phyloP scores from a whole-genome alignment of 2,113 vertebrate species.

The Dasyurus viverrinus region DNA sequence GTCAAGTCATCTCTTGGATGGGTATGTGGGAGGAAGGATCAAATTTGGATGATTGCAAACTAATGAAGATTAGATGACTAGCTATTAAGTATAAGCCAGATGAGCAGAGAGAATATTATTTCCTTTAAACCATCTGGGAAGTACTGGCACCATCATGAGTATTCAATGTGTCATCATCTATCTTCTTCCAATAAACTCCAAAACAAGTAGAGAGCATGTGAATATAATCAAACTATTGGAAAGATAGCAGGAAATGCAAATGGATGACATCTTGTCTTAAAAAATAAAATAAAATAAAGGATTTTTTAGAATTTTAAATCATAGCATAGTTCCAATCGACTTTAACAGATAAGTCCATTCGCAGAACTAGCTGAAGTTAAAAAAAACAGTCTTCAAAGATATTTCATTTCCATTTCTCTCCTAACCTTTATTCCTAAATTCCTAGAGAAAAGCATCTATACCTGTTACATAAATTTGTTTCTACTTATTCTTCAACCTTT shows the following conservation, averaged over 20 bases:
- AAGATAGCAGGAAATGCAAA: background rate
- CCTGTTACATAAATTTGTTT: background rate
- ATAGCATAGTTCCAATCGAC: background rate
- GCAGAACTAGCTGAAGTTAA: background rate
- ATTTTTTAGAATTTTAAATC: background rate
- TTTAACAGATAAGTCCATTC: background rate
- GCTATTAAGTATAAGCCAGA: background rate
- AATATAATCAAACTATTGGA: slow-evolving; percentile 16
- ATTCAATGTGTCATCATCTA: background rate
- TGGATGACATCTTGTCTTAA: slow-evolving; percentile 10
- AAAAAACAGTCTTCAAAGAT: background rate
- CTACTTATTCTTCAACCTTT: background rate
- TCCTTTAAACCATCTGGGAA: background rate
- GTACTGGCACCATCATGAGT: background rate
- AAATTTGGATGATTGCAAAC: background rate
- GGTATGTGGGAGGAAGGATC: background rate
- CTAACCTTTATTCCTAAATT: background rate
- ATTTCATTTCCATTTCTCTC: background rate
- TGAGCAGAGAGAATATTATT: background rate
- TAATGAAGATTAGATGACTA: background rate
- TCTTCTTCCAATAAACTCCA: background rate
- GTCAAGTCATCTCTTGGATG: background rate
- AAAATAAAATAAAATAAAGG: too few relatives aligned
- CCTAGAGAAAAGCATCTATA: background rate
- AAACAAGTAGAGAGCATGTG: slow-evolving; percentile 19